A percentile compares a stretch with the other conserved stretches of the same genome.
These are phyloP conservation scores for Lymantria dispar DNA, from an alignment of 2,888 invertebrate genomes.

Conservation along the genomic window DNA sequence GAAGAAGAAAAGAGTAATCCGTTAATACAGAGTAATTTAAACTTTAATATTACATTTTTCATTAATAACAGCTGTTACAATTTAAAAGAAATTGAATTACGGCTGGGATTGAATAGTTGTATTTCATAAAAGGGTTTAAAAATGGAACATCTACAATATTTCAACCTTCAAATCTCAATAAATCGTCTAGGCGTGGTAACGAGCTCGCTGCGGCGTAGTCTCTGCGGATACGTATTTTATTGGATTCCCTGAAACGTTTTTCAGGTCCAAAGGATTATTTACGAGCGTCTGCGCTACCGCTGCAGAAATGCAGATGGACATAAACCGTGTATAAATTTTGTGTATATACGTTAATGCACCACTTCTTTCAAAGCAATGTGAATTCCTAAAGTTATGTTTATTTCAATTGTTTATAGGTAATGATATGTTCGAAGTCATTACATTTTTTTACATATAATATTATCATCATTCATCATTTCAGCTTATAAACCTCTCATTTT, in stretches of 20 bases:
- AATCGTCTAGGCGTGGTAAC: conserved; percentile 82
- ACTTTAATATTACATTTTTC: no score
- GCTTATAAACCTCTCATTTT: no score
- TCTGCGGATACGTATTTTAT: conserved; percentile 83
- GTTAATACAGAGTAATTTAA: no score
- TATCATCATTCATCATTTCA: no score
- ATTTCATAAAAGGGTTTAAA: conserved; percentile 74
- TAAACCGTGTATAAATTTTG: conserved; percentile 33
- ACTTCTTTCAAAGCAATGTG: conserved; percentile 20
- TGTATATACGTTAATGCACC: conserved; percentile 12
- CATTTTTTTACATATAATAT: no score
- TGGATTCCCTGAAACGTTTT: conserved; percentile 82
- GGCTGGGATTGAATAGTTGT: conserved; percentile 37
- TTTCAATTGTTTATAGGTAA: no score
- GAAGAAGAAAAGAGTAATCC: no score
- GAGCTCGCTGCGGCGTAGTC: conserved; percentile 80
- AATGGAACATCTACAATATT: conserved; percentile 79
- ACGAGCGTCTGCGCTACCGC: conserved; percentile 74
- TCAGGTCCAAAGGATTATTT: conserved; percentile 81
- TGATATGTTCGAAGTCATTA: no score
- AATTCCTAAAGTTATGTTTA: conserved; percentile 14
- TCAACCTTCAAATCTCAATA: conserved; percentile 81
- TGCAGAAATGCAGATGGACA: conserved; percentile 80
- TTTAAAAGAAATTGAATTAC: no score
- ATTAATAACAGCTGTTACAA: no score